phyloP scores from a whole-genome alignment of 2,797 vertebrate genomes.

The Lagothrix lagotricha region DNA sequence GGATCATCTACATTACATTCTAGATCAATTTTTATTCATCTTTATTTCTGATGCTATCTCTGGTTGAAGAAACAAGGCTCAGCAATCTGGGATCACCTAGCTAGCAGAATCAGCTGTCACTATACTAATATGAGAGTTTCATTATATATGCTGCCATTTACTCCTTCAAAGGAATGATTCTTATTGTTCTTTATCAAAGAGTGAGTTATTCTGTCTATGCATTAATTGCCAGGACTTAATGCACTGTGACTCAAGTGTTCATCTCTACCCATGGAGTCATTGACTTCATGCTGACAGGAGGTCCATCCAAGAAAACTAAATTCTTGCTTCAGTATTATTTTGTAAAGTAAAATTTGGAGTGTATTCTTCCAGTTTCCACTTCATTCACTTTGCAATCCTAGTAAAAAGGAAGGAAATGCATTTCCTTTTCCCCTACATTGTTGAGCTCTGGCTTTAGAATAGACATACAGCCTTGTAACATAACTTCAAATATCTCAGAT shows the following conservation, averaged over 20 bases:
- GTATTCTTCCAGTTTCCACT: background rate
- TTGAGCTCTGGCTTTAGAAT: background rate
- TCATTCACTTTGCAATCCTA: background rate
- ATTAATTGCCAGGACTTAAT: background rate
- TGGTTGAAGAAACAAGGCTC: conserved; percentile 33
- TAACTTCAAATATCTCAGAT: background rate
- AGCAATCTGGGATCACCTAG: background rate
- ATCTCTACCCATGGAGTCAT: background rate
- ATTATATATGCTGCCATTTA: background rate
- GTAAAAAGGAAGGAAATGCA: background rate
- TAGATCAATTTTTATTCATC: conserved; percentile 34
- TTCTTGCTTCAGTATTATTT: background rate
- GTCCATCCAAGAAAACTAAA: conserved; percentile 14
- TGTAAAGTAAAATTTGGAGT: conserved; percentile 17
- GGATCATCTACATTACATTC: background rate
- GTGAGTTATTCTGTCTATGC: background rate
- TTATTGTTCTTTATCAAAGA: background rate
- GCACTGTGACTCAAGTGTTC: background rate
- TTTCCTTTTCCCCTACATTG: background rate
- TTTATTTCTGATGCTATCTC: conserved; percentile 40
- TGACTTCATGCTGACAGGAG: background rate
- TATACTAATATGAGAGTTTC: background rate
- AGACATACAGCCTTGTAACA: background rate
- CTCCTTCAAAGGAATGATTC: conserved; percentile 29
- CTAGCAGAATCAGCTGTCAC: background rate